Percentiles rank a stretch among this genome's conserved stretches.
Conservation (phyloP, 1,140 invertebrate genomes). For the Sipha flava region DNA sequence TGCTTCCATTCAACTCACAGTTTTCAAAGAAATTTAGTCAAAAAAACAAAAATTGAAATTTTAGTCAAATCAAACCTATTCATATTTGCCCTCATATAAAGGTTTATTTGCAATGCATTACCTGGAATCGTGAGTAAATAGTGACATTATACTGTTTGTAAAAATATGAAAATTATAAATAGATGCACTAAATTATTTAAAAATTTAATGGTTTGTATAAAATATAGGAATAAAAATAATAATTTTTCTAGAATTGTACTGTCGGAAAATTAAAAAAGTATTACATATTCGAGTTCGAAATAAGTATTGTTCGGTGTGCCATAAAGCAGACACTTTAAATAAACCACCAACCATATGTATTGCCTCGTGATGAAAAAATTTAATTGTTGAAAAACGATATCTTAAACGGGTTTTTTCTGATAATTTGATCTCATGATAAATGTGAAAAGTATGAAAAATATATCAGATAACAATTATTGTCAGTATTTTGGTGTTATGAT, state of each 20-base stretch:
- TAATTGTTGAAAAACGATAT: neutral
- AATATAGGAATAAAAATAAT: too few species aligned
- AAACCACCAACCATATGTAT: neutral
- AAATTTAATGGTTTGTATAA: too few species aligned
- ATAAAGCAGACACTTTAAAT: neutral
- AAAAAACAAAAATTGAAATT: too few species aligned
- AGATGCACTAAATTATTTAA: too few species aligned
- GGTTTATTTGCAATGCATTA: slow-evolving; percentile 38
- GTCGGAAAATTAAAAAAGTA: slow-evolving; percentile 33
- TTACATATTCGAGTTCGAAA: slow-evolving; percentile 37
- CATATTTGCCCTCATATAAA: too few species aligned
- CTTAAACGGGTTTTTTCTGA: neutral
- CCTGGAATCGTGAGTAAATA: slow-evolving; percentile 39
- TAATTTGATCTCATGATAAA: neutral
- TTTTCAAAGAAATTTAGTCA: too few species aligned
- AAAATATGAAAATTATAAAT: slow-evolving; percentile 28
- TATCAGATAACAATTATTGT: neutral
- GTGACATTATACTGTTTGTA: slow-evolving; percentile 35
- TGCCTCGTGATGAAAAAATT: neutral
- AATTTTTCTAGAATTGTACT: slow-evolving; percentile 24
- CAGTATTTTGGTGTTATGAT: neutral
- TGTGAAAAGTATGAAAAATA: neutral
- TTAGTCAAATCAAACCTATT: too few species aligned
- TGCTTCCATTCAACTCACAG: too few species aligned
- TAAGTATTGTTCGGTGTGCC: neutral